Evolutionary conservation across 1,140 invertebrate genomes (phyloP).

Genomic region (Drosophila insularis): DNA sequence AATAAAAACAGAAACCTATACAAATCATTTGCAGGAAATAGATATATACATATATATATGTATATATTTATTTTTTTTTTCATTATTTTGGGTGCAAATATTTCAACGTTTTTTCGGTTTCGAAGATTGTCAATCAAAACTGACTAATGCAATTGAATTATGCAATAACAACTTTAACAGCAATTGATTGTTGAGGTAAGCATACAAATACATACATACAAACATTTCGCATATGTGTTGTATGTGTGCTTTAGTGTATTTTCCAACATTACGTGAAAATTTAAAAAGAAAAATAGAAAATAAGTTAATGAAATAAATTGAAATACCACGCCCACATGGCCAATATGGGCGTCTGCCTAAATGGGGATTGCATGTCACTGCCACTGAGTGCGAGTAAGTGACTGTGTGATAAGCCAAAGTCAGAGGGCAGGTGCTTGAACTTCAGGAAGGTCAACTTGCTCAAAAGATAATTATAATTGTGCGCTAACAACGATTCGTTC

Average conservation of each 20-base stretch:
- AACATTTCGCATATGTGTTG: too few relatives aligned
- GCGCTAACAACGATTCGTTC: constrained; percentile 23
- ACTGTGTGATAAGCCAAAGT: constrained; percentile 60
- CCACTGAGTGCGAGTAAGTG: background rate
- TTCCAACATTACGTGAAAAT: constrained; percentile 53
- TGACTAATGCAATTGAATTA: constrained; percentile 41
- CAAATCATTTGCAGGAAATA: constrained; percentile 5
- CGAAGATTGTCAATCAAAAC: constrained; percentile 45
- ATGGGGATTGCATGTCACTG: constrained; percentile 42
- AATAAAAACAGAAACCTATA: background rate
- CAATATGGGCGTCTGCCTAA: constrained; percentile 27
- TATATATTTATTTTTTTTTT: constrained; percentile 2
- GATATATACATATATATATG: too few relatives aligned
- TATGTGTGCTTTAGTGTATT: constrained; percentile 43
- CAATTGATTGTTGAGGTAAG: constrained; percentile 41
- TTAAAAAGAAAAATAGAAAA: background rate
- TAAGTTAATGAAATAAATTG: background rate
- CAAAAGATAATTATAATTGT: constrained; percentile 41
- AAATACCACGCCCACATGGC: constrained; percentile 52
- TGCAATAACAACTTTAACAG: constrained; percentile 16
- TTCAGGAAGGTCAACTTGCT: constrained; percentile 62
- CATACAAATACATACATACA: background rate
- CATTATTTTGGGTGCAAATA: background rate
- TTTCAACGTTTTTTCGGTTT: background rate
- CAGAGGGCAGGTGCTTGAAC: constrained; percentile 76